Percentiles rank a stretch among this genome's conserved stretches.
Evolutionary conservation across 2,113 vertebrate genomes (phyloP).

Genomic region (Xiphorhynchus elegans): DNA sequence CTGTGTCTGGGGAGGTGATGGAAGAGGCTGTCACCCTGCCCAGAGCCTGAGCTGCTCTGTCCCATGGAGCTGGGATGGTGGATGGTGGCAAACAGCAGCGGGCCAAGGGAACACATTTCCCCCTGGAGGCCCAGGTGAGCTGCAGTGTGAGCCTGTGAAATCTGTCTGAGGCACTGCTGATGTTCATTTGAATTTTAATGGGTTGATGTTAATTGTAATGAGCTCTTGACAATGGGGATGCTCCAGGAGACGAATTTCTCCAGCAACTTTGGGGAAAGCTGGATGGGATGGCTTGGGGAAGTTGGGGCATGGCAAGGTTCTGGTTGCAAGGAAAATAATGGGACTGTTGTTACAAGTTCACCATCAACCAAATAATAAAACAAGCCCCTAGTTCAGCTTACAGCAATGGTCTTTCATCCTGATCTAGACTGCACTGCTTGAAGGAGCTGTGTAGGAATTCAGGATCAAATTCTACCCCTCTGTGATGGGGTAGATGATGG

Average conservation of each 20-base stretch:
- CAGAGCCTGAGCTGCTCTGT: neutral
- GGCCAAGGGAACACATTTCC: neutral
- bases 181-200: neutral
- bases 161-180: neutral
- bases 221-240: neutral
- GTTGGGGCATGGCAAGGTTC: no score
- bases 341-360: neutral
- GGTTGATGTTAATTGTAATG: neutral
- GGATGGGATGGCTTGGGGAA: neutral
- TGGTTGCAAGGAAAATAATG: neutral
- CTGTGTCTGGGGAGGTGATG: neutral
- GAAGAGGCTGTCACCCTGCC: neutral
- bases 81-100: neutral
- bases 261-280: neutral
- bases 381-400: neutral
- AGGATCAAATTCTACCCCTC: neutral
- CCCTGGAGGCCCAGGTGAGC: neutral
- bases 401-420: neutral
- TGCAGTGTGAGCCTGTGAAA: neutral
- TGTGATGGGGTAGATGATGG: neutral
- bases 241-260: neutral
- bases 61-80: neutral
- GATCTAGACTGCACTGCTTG: neutral
- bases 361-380: neutral
- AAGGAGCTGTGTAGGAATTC: neutral